Percentiles rank a stretch among this genome's conserved stretches.
Conservation (phyloP, 2,113 vertebrate species). For the Seriola dumerili region DNA sequence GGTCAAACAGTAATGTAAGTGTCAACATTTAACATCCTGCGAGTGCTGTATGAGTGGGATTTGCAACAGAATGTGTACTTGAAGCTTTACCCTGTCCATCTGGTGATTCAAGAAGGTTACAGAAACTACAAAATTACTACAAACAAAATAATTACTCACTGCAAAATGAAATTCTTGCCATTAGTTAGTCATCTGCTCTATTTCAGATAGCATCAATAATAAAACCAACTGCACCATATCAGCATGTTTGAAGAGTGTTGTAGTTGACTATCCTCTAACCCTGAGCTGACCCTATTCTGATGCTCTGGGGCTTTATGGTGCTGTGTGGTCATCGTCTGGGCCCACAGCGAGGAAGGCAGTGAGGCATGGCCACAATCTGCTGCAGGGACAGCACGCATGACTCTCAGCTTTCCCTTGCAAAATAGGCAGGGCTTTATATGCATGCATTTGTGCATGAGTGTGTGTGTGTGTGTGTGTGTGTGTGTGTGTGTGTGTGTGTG, state of each 20-base stretch:
- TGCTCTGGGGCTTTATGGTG: conserved; percentile 34
- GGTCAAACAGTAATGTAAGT: background rate
- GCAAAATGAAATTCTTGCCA: background rate
- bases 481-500: conserved; percentile 2
- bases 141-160: conserved; percentile 24
- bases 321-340: conserved; percentile 52
- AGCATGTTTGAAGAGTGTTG: conserved; percentile 37
- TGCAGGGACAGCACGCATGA: conserved; percentile 46
- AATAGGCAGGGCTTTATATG: conserved; percentile 52
- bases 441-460: background rate
- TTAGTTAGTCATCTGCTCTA: conserved; percentile 3
- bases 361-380: conserved; percentile 60
- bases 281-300: conserved; percentile 18
- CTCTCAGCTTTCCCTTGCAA: conserved; percentile 70
- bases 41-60: background rate
- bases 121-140: conserved; percentile 16
- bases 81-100: conserved; percentile 15
- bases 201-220: conserved; percentile 3
- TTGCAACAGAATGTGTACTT: conserved; percentile 12
- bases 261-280: conserved; percentile 33
- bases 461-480: conserved; percentile 19
- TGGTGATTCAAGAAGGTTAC: conserved; percentile 7
- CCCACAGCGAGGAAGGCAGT: conserved; percentile 49
- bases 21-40: conserved; percentile 26
- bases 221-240: background rate